phyloP scores from a whole-genome alignment of 2,113 vertebrate genomes.

The Aspiorhynchus laticeps region DNA sequence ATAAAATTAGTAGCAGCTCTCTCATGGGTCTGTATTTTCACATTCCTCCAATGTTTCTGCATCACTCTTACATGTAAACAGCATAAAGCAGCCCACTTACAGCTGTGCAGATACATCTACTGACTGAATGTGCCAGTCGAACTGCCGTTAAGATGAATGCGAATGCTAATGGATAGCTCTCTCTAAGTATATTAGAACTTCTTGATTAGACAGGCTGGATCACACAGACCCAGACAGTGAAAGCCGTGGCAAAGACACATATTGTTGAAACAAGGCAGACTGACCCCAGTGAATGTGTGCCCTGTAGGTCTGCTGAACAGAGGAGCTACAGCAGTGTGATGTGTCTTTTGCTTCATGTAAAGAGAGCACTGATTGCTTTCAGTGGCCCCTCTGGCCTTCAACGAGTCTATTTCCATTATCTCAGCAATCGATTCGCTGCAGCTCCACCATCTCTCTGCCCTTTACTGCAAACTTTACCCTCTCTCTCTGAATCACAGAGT shows the following conservation, averaged over 20 bases:
- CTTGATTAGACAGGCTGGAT: not conserved
- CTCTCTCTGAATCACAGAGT: not conserved
- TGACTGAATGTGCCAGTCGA: not conserved
- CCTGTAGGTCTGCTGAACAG: conserved; percentile 11
- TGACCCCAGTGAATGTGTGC: not conserved
- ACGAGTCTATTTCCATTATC: conserved; percentile 65
- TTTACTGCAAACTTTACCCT: conserved; percentile 57
- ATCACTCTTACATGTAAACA: not conserved
- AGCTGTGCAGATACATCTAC: not conserved
- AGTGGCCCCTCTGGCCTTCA: conserved; percentile 51
- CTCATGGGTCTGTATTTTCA: not conserved
- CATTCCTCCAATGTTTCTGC: not conserved
- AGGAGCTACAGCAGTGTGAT: not conserved
- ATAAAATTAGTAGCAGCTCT: not conserved
- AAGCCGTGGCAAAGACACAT: not conserved
- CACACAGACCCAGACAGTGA: not conserved
- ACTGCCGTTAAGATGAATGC: not conserved
- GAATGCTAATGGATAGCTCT: not conserved
- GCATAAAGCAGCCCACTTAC: not conserved
- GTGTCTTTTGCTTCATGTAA: conserved; percentile 47
- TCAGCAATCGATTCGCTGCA: conserved; percentile 62
- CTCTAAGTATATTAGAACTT: not conserved
- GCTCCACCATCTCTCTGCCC: conserved; percentile 43
- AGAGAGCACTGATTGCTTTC: conserved; percentile 54
- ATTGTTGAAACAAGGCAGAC: not conserved